These are phyloP conservation scores for Heliconius charithonia DNA, from an alignment of 2,888 invertebrate species.

Conservation along the genomic window DNA sequence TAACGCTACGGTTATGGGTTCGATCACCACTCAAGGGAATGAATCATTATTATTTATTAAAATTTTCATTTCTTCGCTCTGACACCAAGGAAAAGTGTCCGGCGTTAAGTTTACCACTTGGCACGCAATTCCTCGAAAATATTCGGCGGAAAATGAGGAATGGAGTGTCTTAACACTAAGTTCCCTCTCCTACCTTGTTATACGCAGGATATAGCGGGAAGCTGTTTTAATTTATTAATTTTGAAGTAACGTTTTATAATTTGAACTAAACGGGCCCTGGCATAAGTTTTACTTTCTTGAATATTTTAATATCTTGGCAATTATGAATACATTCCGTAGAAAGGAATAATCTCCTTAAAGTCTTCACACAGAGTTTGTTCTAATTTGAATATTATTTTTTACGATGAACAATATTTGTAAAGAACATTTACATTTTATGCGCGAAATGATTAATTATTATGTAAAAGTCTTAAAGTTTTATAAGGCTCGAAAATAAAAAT, in stretches of 20 bases:
- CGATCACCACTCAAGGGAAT: no score
- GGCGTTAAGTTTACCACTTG: no score
- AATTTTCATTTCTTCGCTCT: no score
- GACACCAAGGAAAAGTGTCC: no score
- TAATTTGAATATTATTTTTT: conserved; percentile 11
- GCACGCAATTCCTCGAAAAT: no score
- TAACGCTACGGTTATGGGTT: no score
- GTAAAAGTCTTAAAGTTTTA: not conserved
- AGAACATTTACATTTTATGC: not conserved
- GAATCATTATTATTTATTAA: no score
- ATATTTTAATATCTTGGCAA: not conserved
- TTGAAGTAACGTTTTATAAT: not conserved
- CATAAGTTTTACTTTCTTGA: not conserved
- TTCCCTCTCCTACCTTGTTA: no score
- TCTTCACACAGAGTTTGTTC: not conserved
- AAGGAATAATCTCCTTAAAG: not conserved
- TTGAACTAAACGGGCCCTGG: not conserved
- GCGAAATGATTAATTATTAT: conserved; percentile 14
- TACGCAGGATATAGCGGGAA: no score
- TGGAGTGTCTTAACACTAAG: no score
- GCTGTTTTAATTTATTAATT: no score
- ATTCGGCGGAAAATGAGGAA: no score
- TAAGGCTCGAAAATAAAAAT: not conserved
- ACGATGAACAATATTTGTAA: not conserved
- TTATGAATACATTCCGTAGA: not conserved